Evolutionary conservation across 2,113 vertebrate genomes (phyloP).

Genomic region (Erythrocercus mccallii): DNA sequence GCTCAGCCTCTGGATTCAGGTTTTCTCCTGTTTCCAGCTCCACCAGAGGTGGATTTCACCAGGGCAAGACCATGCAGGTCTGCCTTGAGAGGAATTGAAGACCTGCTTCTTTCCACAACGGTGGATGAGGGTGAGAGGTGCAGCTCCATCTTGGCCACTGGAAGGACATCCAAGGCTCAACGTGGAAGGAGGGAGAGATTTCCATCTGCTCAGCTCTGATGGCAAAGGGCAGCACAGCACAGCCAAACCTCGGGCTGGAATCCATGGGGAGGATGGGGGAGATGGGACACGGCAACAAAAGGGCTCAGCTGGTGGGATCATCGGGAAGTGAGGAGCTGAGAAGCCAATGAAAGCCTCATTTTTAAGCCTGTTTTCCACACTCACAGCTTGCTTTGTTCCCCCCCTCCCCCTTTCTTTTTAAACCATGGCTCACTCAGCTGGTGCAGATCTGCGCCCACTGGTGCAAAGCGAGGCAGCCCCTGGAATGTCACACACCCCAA

Average conservation of each 20-base stretch:
- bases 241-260: neutral
- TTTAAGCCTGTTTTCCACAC: neutral
- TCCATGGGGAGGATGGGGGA: rapidly evolving
- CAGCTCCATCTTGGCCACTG: neutral
- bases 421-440: neutral
- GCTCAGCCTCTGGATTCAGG: neutral
- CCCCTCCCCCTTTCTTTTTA: neutral
- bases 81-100: neutral
- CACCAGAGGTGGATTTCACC: neutral
- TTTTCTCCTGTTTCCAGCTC: neutral
- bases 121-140: neutral
- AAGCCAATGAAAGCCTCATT: neutral
- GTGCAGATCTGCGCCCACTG: neutral
- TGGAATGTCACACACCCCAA: neutral
- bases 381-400: neutral
- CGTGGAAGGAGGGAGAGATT: rapidly evolving
- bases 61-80: neutral
- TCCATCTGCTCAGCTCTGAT: neutral
- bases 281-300: neutral
- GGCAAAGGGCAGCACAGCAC: neutral
- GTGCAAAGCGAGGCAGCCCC: rapidly evolving
- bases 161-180: neutral
- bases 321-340: neutral
- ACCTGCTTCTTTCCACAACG: rapidly evolving
- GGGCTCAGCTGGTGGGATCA: neutral